Base-by-base conservation (phyloP, 2,113 vertebrate genomes). In the Blennius ocellaris region DNA sequence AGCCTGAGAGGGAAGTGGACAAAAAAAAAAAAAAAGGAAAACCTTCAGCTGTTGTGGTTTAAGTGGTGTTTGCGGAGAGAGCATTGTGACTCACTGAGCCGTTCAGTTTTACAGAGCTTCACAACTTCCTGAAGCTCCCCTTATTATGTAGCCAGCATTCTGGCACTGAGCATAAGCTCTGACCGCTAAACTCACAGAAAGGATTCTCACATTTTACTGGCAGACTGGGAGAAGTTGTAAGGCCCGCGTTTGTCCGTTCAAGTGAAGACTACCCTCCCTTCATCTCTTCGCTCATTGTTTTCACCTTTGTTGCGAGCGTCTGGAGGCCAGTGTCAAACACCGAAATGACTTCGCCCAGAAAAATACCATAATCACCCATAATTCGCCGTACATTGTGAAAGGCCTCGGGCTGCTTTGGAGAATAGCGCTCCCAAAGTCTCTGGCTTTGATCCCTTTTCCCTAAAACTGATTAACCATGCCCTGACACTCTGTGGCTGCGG, bases 1-100 rank as follows among this genome's bases (percentile, higher is more conserved):
- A 76, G 65, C 44, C 11, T 3, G 57, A 86, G 74, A 77, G 70
- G 73, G 54, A 50, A 66, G 38, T 2, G 21, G 76, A 76, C 69
- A 83, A 81, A 82, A 77, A 76, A 72, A 75, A 76, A 67, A 83
- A 81, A 82, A 77, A 76, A 72, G 74, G 73, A 16, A 90, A 83
- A 73, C 80, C 86, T 79, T 84, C 39, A 63, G 73, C 51, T 87
- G 85, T 91, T 87, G 78, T 84, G 79, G 76, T 74, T 91, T 69
- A 90, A 92, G 89, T 86, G 89, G 60, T 89, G 86, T 90, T 89
- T 86, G 73, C 64, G 45, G 74, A 85, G 72, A 79, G 75, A 37
- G 73, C 82, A 89, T 87, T 91, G 88, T 90, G 87, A 91, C 71
- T 91, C 85, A 89, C 73, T 88, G 76, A 92, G 78, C 82, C 76